Conservation (phyloP, 2,888 invertebrate genomes). For the Spatulosminthurus flaviceps region DNA sequence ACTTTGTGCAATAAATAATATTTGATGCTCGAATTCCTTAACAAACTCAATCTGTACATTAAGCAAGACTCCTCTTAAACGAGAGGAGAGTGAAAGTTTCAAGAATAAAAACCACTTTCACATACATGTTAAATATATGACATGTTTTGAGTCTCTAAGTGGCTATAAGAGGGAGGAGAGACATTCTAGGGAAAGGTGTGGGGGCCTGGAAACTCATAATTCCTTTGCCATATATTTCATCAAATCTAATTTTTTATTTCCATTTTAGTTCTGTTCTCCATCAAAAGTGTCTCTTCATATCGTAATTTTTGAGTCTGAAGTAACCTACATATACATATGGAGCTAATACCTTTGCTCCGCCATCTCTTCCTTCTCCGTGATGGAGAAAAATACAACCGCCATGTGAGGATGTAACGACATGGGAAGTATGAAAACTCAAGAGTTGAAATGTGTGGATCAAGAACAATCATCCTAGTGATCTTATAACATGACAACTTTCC, state of each 20-base stretch:
- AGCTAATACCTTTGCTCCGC: background rate
- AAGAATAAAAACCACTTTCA: too few species aligned
- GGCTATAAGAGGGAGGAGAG: background rate
- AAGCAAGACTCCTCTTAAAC: too few species aligned
- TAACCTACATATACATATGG: too few species aligned
- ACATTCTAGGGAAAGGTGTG: too few species aligned
- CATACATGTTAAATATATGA: too few species aligned
- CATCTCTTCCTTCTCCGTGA: too few species aligned
- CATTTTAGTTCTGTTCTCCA: background rate
- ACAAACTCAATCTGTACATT: background rate
- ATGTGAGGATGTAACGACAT: slow-evolving; percentile 2
- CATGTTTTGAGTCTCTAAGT: too few species aligned
- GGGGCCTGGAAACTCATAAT: background rate
- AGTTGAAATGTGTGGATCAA: slow-evolving; percentile 14
- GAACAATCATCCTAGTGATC: slow-evolving; percentile 4
- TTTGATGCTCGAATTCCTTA: slow-evolving; percentile 13
- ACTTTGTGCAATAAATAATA: slow-evolving; percentile 11
- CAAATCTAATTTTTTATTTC: background rate
- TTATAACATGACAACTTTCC: slow-evolving; percentile 19
- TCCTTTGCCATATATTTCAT: background rate
- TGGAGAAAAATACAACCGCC: background rate
- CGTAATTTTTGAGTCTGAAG: background rate
- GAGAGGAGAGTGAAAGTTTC: too few species aligned
- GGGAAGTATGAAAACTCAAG: background rate
- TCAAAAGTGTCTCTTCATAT: background rate